phyloP scores from a whole-genome alignment of 2,113 vertebrate genomes.

The Aegotheles bennettii region DNA sequence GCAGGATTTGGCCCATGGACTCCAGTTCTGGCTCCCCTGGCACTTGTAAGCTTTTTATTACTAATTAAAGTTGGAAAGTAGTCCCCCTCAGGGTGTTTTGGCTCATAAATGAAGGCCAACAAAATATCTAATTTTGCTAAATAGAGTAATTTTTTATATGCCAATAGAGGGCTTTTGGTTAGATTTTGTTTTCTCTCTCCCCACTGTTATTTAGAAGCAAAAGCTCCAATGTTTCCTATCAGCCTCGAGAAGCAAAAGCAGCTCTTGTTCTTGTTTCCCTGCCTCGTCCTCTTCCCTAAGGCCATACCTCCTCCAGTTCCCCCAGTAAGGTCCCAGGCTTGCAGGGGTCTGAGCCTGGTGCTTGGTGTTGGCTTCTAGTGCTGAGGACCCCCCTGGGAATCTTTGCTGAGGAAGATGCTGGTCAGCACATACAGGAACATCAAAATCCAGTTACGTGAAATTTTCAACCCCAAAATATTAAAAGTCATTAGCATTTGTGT shows the following conservation, averaged over 20 bases:
- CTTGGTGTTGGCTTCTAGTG: not conserved
- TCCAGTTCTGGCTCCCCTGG: constrained; percentile 33
- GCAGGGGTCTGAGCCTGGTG: accelerated
- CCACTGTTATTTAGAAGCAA: not conserved
- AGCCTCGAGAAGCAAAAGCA: not conserved
- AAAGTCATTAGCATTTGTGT: not conserved
- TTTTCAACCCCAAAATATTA: not conserved
- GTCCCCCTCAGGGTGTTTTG: constrained; percentile 60
- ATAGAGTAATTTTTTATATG: constrained; percentile 61
- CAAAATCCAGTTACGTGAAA: not conserved
- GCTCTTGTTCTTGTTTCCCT: not conserved
- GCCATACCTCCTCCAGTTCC: not conserved
- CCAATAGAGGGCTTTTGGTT: constrained; percentile 53
- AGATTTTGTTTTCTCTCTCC: constrained; percentile 39
- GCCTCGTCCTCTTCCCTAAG: not conserved
- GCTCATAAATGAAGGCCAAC: constrained; percentile 62
- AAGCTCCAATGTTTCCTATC: constrained; percentile 11
- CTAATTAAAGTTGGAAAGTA: constrained; percentile 65
- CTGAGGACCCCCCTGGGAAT: not conserved
- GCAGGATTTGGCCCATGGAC: constrained; percentile 27
- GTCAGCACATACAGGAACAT: not conserved
- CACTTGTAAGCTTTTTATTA: constrained; percentile 61
- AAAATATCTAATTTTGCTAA: constrained; percentile 66
- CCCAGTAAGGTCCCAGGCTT: not conserved
- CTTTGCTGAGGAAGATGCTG: not conserved